phyloP scores from a whole-genome alignment of 1,140 invertebrate species.

The Scylla paramamosain region DNA sequence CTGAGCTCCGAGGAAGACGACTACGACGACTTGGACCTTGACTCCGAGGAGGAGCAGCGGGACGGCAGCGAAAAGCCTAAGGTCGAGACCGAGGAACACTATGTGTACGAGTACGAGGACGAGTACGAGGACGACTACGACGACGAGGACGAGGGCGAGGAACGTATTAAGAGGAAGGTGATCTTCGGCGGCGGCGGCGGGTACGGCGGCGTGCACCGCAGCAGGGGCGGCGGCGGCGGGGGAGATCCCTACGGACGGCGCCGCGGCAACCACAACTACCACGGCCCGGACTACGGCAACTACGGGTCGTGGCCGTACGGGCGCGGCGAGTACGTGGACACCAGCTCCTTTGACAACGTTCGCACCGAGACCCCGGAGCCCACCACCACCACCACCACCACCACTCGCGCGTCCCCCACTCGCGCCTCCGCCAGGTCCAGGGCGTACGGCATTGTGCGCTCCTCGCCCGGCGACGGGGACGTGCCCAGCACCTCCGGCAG shows the following conservation, averaged over 20 bases:
- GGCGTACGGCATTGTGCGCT: conserved; percentile 8
- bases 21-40: not conserved
- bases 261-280: not conserved
- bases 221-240: conserved; percentile 33
- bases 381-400: not conserved
- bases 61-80: not conserved
- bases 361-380: not conserved
- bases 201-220: conserved; percentile 37
- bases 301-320: not conserved
- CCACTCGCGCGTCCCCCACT: not conserved
- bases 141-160: conserved; percentile 32
- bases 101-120: not conserved
- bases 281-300: conserved; percentile 31
- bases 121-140: not conserved
- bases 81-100: not conserved
- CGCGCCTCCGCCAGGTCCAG: not conserved
- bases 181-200: conserved; percentile 57
- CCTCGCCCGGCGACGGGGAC: not conserved
- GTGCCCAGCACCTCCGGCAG: conserved; percentile 28
- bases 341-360: not conserved
- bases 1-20: conserved; percentile 5
- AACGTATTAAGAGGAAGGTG: conserved; percentile 45
- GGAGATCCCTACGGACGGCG: conserved; percentile 47
- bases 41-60: conserved; percentile 28
- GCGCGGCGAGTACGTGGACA: not conserved